Evolutionary conservation across 30 jellyfish, hydroid and myxozoan genomes (phyloP), one percentile per base, ranked within the genome.

Genomic region (Nemopilema nomurai): DNA sequence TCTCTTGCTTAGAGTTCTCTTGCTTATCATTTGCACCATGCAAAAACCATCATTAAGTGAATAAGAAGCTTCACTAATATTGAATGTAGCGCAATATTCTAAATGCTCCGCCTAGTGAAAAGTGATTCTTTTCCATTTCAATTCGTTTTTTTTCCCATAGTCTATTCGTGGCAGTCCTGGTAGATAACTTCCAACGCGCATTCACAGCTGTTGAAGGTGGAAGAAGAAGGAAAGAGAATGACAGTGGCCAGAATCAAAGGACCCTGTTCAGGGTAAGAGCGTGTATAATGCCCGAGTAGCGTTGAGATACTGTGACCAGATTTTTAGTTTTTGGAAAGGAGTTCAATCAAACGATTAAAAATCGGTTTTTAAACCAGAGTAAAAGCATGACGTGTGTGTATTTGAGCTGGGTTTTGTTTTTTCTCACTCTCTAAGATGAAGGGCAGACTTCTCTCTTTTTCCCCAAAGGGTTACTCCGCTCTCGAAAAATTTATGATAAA

Each of bases 161-260:
- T 67, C 50, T 92, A 83, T 92, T 92, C 74, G 98, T 92, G 20
- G 98, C 98, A 13, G 98, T 92, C 51, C 84, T 92, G n/a, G 98
- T 92, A 4, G 98, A 92, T 76, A 92, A 92, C 51, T 92, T 92
- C 65, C 97, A 92, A 76, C 82, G 98, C 8, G 93, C 98, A 30
- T 88, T 92, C 63, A 87, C 96, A 3, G 98, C 92, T 18, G 92
- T 92, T n/a, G 98, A 92, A 79, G 77, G 95, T 26, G 77, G 88
- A 28, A 75, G 90, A 76, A 91, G 91, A 77, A 51, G 88, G 57
- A 90, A 79, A 24, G 87, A 84, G 20, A 79, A 79, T 19, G 77
- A 33, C 71, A 33, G 74, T 0, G 62, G 83, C 25, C 16, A 57
- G 24, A 87, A 87, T 0, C 87, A 87, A 69, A 32, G 88, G 24